These are phyloP conservation scores for Corythucha ciliata DNA, from an alignment of 2,888 invertebrate genomes.

Conservation along the genomic window DNA sequence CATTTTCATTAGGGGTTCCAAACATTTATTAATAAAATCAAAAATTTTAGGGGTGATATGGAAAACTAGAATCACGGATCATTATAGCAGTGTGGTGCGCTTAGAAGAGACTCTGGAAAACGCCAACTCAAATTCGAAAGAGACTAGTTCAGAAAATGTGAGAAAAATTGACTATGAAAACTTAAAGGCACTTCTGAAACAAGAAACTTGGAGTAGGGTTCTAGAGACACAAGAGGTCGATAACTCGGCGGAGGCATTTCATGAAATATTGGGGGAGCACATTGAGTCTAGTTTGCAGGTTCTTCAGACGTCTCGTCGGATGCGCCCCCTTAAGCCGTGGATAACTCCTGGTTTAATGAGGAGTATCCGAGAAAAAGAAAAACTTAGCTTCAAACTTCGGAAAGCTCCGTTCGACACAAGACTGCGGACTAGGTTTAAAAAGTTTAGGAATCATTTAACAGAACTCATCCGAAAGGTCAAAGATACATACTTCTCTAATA, in stretches of 20 bases:
- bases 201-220: neutral
- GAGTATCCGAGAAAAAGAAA: conserved; percentile 5
- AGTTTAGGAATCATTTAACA: conserved; percentile 1
- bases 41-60: neutral
- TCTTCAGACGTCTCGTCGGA: neutral
- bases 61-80: conserved; percentile 11
- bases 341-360: conserved; percentile 1
- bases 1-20: too few species aligned
- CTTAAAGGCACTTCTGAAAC: neutral
- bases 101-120: neutral
- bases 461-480: neutral
- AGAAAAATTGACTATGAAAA: conserved; percentile 8
- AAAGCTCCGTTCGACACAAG: neutral
- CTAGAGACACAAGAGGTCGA: conserved; percentile 5
- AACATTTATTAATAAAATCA: too few species aligned
- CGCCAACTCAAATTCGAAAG: neutral
- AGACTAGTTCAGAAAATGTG: neutral
- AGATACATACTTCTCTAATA: conserved; percentile 1
- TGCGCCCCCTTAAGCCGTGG: conserved; percentile 10
- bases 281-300: neutral
- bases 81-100: neutral
- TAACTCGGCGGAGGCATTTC: conserved; percentile 3
- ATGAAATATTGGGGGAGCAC: neutral
- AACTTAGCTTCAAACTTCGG: neutral
- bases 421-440: neutral